phyloP scores from a whole-genome alignment of 2,888 invertebrate species.

The Salpingus planirostris region DNA sequence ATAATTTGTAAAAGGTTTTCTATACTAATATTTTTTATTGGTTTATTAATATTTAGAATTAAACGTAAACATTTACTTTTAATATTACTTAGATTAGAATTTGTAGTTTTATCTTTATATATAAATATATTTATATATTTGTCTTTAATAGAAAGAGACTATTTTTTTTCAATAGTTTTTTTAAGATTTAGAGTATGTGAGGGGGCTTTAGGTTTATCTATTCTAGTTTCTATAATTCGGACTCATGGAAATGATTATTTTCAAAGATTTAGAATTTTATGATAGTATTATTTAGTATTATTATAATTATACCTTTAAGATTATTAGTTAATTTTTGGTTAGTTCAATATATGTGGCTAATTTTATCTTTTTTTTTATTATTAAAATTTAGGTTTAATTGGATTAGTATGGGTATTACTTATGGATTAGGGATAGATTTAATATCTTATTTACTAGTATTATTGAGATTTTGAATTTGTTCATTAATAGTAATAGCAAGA shows the following conservation, averaged over 20 bases:
- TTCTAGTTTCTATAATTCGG: conserved; percentile 54
- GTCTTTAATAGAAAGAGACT: conserved; percentile 36
- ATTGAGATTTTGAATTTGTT: conserved; percentile 52
- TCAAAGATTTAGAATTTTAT: conserved; percentile 50
- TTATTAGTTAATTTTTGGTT: conserved; percentile 47
- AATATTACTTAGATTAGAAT: conserved; percentile 47
- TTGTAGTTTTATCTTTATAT: conserved; percentile 6
- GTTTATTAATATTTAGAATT: conserved; percentile 47
- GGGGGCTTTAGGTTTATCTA: conserved; percentile 52
- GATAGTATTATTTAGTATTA: conserved; percentile 48
- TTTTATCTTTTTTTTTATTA: conserved; percentile 46
- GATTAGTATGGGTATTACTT: conserved; percentile 40
- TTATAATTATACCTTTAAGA: conserved; percentile 47
- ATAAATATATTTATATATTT: conserved; percentile 4
- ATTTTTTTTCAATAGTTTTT: conserved; percentile 53
- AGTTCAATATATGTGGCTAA: conserved; percentile 46
- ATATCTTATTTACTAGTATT: conserved; percentile 49
- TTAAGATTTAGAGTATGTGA: conserved; percentile 48
- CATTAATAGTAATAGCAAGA: conserved; percentile 51
- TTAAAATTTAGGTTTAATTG: conserved; percentile 35
- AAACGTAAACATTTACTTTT: conserved; percentile 52
- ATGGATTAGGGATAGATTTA: conserved; percentile 45
- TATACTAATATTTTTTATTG: conserved; percentile 43
- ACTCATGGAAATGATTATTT: conserved; percentile 56
- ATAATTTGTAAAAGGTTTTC: conserved; percentile 24